Conservation (phyloP, 2,113 vertebrate species). For the Trochalopteron elliotii region DNA sequence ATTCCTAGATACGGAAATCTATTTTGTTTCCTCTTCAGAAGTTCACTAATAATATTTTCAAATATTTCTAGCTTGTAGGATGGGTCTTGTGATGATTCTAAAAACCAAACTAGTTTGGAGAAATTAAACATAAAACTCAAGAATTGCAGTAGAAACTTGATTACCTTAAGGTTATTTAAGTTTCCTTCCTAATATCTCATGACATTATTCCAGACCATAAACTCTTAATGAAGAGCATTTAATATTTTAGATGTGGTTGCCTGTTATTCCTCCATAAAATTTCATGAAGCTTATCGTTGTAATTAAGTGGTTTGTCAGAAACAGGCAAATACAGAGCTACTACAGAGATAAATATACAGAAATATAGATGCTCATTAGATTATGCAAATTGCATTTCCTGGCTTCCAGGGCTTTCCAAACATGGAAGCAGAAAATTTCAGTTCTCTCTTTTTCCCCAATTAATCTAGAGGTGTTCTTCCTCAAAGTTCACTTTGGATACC, state of each 20-base stretch:
- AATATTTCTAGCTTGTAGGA: neutral
- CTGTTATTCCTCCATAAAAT: conserved; percentile 23
- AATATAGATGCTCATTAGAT: neutral
- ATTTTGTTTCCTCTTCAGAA: neutral
- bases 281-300: neutral
- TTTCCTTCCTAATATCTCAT: neutral
- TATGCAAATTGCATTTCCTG: neutral
- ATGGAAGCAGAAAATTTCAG: neutral
- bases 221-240: neutral
- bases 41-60: neutral
- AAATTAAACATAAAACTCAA: neutral
- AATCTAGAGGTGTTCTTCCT: neutral
- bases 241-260: neutral
- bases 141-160: neutral
- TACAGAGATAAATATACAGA: neutral
- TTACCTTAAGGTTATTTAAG: neutral
- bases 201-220: neutral
- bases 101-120: neutral
- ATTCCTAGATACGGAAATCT: neutral
- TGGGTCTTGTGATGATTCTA: neutral
- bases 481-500: neutral
- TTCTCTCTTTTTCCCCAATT: neutral
- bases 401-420: neutral
- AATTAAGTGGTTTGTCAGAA: conserved; percentile 20
- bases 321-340: neutral